Percentiles rank a stretch among this genome's conserved stretches.
These are phyloP conservation scores for Drosophila putrida DNA, from an alignment of 2,888 invertebrate genomes.

Conservation along the genomic window DNA sequence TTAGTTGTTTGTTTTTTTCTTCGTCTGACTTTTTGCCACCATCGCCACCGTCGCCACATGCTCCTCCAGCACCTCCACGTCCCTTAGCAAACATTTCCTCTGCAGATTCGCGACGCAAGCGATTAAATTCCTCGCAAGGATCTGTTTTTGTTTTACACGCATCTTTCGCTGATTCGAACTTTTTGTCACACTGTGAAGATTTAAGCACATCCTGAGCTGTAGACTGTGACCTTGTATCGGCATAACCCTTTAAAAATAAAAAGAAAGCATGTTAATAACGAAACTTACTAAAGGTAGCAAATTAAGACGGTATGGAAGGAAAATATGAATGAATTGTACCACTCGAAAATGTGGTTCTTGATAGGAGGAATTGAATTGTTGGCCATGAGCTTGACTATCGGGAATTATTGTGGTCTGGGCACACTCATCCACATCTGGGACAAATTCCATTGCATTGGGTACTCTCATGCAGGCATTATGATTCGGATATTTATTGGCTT, in stretches of 20 bases:
- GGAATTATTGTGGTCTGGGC: neutral
- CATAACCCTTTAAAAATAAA: conserved; percentile 38
- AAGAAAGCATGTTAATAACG: neutral
- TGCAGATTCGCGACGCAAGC: conserved; percentile 35
- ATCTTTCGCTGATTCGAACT: conserved; percentile 12
- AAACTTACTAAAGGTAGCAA: neutral
- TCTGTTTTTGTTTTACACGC: conserved; percentile 21
- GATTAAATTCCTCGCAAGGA: conserved; percentile 63
- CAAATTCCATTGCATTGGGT: conserved; percentile 44
- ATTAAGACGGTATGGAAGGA: neutral
- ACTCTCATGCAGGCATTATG: conserved; percentile 67
- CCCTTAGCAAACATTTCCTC: conserved; percentile 3
- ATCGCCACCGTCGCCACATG: conserved; percentile 11
- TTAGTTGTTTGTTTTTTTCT: conserved; percentile 32
- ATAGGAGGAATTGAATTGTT: conserved; percentile 1
- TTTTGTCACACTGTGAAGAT: conserved; percentile 57
- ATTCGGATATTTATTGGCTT: conserved; percentile 75
- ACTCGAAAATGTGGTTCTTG: conserved; percentile 48
- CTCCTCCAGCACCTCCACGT: conserved; percentile 13
- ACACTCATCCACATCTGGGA: conserved; percentile 37
- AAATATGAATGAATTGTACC: conserved; percentile 41
- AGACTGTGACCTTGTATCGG: conserved; percentile 28
- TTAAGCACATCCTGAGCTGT: conserved; percentile 66
- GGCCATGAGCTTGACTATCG: conserved; percentile 5
- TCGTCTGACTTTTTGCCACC: conserved; percentile 28